phyloP scores from a whole-genome alignment of 2,113 vertebrate species.

The Stigmatopora argus region DNA sequence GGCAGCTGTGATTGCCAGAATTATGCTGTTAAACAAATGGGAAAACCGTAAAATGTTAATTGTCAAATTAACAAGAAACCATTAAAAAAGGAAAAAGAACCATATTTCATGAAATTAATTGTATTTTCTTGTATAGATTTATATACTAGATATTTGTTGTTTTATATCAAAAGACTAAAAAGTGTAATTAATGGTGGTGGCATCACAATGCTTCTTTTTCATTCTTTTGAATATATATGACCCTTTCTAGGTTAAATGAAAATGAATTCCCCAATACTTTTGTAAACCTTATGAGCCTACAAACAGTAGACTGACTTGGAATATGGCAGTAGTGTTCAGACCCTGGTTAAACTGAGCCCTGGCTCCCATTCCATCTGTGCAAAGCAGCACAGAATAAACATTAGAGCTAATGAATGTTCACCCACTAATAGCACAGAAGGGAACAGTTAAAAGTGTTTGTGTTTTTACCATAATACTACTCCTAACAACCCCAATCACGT shows the following conservation, averaged over 20 bases:
- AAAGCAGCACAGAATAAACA: background rate
- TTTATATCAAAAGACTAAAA: too few relatives aligned
- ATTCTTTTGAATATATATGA: too few relatives aligned
- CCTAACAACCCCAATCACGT: constrained; percentile 11
- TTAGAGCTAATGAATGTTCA: background rate
- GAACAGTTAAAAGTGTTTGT: constrained; percentile 19
- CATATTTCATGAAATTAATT: too few relatives aligned
- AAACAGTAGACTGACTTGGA: background rate
- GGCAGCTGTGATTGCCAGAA: too few relatives aligned
- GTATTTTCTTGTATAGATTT: too few relatives aligned
- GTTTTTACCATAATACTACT: constrained; percentile 20
- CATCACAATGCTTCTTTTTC: too few relatives aligned
- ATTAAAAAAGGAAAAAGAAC: too few relatives aligned
- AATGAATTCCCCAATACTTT: background rate
- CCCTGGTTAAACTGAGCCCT: background rate
- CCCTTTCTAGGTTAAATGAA: background rate
- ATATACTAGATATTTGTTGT: too few relatives aligned
- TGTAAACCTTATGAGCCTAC: background rate
- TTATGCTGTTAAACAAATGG: too few relatives aligned
- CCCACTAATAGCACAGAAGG: constrained; percentile 9
- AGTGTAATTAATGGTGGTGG: too few relatives aligned
- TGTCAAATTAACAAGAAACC: too few relatives aligned
- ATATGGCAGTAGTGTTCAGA: background rate
- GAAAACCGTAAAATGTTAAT: too few relatives aligned
- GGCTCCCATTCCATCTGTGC: background rate